Evolutionary conservation across 1,140 invertebrate species (phyloP).

Genomic region (Lepidurus packardi): DNA sequence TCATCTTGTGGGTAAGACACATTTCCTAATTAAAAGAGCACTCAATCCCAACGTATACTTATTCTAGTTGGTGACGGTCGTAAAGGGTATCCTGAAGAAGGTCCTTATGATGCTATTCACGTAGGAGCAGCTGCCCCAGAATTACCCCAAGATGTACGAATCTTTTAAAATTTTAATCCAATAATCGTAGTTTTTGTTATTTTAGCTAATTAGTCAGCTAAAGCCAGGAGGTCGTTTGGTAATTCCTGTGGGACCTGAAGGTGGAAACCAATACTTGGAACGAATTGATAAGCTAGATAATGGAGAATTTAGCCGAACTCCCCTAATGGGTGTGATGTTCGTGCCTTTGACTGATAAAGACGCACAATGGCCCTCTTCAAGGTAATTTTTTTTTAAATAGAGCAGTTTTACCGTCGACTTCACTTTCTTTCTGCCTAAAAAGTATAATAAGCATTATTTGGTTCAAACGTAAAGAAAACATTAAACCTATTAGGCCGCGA

Average conservation of each 20-base stretch:
- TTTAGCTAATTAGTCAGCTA: conserved; percentile 61
- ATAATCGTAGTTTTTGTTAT: background rate
- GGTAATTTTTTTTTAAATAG: conserved; percentile 37
- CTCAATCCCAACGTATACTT: background rate
- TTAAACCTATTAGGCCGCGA: background rate
- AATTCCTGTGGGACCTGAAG: conserved; percentile 80
- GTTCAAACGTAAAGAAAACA: background rate
- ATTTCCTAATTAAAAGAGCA: background rate
- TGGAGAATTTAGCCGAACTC: conserved; percentile 68
- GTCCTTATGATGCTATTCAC: conserved; percentile 87
- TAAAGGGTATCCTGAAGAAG: conserved; percentile 61
- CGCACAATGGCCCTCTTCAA: conserved; percentile 55
- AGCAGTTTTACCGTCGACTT: background rate
- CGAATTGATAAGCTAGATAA: conserved; percentile 81
- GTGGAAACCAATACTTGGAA: conserved; percentile 72
- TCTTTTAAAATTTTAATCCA: background rate
- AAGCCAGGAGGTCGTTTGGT: conserved; percentile 81
- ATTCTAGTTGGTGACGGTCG: conserved; percentile 74
- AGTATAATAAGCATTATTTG: too few relatives aligned
- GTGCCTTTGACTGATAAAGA: conserved; percentile 90
- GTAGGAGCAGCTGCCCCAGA: conserved; percentile 82
- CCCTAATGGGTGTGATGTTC: conserved; percentile 92
- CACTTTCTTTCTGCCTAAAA: too few relatives aligned
- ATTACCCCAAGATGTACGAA: conserved; percentile 64
- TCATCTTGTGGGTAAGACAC: conserved; percentile 59